phyloP scores from a whole-genome alignment of 2,888 invertebrate species.

The Marasmarcha lunaedactyla region DNA sequence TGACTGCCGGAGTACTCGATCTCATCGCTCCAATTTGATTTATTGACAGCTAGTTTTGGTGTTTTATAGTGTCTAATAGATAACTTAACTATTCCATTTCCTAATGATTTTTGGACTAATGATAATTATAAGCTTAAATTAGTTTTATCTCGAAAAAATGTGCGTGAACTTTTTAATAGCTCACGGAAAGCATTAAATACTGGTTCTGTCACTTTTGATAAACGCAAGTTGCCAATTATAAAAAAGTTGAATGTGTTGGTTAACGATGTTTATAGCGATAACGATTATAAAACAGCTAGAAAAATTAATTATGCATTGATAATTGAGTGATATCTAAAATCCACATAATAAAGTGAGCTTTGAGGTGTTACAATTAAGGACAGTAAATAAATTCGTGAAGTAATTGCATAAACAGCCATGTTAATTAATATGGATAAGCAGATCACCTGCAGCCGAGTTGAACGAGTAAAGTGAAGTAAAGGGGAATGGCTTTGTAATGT shows the following conservation, averaged over 20 bases:
- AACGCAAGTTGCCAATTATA: slow-evolving; percentile 6
- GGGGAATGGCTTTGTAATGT: slow-evolving; percentile 22
- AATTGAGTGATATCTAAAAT: slow-evolving; percentile 3
- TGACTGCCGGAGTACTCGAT: slow-evolving; percentile 63
- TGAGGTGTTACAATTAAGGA: slow-evolving; percentile 3
- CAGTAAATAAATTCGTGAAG: slow-evolving; percentile 11
- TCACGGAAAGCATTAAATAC: slow-evolving; percentile 6
- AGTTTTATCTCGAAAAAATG: neutral
- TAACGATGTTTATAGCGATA: slow-evolving; percentile 3
- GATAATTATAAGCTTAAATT: neutral
- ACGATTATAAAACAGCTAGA: neutral
- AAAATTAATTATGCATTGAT: slow-evolving; percentile 2
- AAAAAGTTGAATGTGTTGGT: slow-evolving; percentile 2
- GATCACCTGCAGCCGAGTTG: slow-evolving; percentile 23
- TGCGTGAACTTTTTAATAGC: neutral
- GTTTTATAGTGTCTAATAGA: slow-evolving; percentile 30
- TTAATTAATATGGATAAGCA: neutral
- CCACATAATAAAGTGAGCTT: slow-evolving; percentile 5
- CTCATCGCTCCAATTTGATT: slow-evolving; percentile 43
- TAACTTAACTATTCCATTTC: neutral
- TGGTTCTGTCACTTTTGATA: slow-evolving; percentile 3
- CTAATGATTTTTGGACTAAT: slow-evolving; percentile 34
- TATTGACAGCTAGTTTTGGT: slow-evolving; percentile 46
- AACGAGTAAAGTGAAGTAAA: slow-evolving; percentile 35
- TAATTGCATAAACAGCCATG: slow-evolving; percentile 19